Evolutionary conservation across 2,113 vertebrate species (phyloP).

Genomic region (Loxodonta africana): DNA sequence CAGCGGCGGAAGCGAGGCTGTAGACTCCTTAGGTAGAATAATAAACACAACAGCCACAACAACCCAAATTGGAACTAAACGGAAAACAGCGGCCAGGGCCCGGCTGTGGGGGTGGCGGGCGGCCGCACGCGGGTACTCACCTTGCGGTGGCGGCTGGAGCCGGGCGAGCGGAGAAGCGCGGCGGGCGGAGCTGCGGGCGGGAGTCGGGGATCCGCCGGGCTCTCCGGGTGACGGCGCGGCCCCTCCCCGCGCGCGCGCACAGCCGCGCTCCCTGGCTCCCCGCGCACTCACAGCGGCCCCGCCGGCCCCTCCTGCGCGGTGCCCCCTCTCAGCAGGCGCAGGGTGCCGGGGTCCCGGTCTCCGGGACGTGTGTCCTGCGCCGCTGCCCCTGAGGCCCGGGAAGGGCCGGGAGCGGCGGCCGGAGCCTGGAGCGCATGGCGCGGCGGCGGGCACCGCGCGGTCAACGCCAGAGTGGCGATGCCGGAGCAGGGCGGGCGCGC

Average conservation of each 20-base stretch:
- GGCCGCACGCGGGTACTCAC: slow-evolving; percentile 72
- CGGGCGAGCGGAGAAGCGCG: slow-evolving; percentile 67
- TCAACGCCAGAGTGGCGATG: slow-evolving; percentile 83
- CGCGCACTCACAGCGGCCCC: slow-evolving; percentile 71
- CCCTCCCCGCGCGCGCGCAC: slow-evolving; percentile 84
- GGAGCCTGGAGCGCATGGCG: slow-evolving; percentile 88
- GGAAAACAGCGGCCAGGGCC: slow-evolving; percentile 36
- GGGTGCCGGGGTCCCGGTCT: slow-evolving; percentile 35
- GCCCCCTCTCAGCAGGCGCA: slow-evolving; percentile 51
- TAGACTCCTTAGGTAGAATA: slow-evolving; percentile 53
- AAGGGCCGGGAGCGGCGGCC: slow-evolving; percentile 87
- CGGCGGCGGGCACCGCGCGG: slow-evolving; percentile 85
- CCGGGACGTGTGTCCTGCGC: slow-evolving; percentile 35
- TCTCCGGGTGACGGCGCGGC: slow-evolving; percentile 80
- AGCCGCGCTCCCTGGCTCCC: slow-evolving; percentile 73
- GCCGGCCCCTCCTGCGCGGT: slow-evolving; percentile 63
- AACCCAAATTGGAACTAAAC: slow-evolving; percentile 74
- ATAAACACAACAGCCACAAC: slow-evolving; percentile 60
- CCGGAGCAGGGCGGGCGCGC: slow-evolving; percentile 88
- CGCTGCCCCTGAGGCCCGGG: slow-evolving; percentile 73
- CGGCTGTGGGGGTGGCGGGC: background rate
- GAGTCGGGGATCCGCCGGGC: slow-evolving; percentile 76
- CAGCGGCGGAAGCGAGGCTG: background rate
- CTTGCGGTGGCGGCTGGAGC: slow-evolving; percentile 76
- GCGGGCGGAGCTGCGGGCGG: slow-evolving; percentile 73